These are phyloP conservation scores for Malthinus seriepunctatus DNA, from an alignment of 2,888 invertebrate genomes.

Conservation along the genomic window DNA sequence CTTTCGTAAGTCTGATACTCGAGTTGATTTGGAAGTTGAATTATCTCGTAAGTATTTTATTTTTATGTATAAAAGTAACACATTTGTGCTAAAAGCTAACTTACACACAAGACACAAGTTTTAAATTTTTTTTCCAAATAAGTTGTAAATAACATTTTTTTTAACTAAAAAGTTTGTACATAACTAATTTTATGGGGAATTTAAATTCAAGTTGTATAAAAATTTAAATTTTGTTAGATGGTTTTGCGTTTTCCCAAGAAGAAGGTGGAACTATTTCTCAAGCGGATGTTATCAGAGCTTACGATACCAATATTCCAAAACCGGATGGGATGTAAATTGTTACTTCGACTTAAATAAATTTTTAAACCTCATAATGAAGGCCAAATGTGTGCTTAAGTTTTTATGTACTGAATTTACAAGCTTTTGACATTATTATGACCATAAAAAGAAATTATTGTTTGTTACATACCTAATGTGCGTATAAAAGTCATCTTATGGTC, in stretches of 20 bases:
- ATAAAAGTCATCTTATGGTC: no score
- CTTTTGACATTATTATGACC: no score
- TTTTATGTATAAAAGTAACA: constrained; percentile 1
- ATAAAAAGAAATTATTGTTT: no score
- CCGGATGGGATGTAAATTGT: constrained; percentile 60
- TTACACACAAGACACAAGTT: background rate
- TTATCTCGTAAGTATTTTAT: constrained; percentile 82
- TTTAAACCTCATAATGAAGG: constrained; percentile 7
- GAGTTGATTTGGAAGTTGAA: constrained; percentile 86
- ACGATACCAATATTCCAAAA: constrained; percentile 90
- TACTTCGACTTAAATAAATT: constrained; percentile 3
- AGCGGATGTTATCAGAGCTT: constrained; percentile 92
- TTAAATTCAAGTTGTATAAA: constrained; percentile 3
- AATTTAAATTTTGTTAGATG: constrained; percentile 66
- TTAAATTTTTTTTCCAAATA: background rate
- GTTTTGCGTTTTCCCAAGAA: constrained; percentile 99
- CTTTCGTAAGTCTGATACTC: constrained; percentile 74
- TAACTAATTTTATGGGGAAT: background rate
- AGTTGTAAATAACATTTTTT: background rate
- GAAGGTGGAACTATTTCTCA: constrained; percentile 95
- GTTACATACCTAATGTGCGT: no score
- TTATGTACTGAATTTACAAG: background rate
- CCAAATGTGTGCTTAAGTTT: constrained; percentile 14
- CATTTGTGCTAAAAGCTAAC: constrained; percentile 7
- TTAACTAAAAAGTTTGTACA: background rate